Evolutionary conservation across 2,113 vertebrate species (phyloP), one percentile per base, ranked within the genome.

Genomic region (Charadrius vociferus): DNA sequence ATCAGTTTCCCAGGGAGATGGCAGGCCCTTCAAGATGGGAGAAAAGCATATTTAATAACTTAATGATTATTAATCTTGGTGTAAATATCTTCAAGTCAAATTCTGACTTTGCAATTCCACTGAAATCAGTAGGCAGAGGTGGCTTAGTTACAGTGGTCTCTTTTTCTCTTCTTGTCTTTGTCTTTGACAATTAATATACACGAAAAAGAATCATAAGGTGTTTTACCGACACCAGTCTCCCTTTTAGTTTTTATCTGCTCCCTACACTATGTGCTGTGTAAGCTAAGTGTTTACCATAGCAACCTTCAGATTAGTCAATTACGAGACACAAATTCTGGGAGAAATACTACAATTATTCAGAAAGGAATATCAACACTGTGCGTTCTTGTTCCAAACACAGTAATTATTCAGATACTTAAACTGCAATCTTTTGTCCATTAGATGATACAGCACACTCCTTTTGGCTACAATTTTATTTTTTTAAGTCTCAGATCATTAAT

Each of bases 361-460:
- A 72, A 80, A 97, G 58, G 49, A 93, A 97, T 97, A 94, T 91
- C 32, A 73, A 67, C 5, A 9, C 23, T 74, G 17, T 32, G 13
- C 79, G 80, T 93, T 94, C 82, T 96, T 95, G 59, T 90, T 90
- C 93, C 79, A 96, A 97, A 93, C 71, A 78, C 50, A 89, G 68
- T 81, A 97, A 97, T 98, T 97, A 91, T 95, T 96, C 82, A 93
- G 91, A 93, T 92, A 95, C 34, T 96, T 92, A 96, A 98, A 95
- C 74, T 83, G 65, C 72, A 97, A 93, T 89, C 41, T 85, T 94
- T 95, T 95, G 83, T 90, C 90, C 93, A 92, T 95, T 97, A 94
- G 86, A 81, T 73, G 59, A 65, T 61, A 55, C 15, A 79, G 10
- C 21, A n/a, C 21, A 32, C 5, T 59, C 47, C 68, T 93, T 97